Evolutionary conservation across 2,888 invertebrate genomes (phyloP).

Genomic region (Pyrochroa serraticornis): DNA sequence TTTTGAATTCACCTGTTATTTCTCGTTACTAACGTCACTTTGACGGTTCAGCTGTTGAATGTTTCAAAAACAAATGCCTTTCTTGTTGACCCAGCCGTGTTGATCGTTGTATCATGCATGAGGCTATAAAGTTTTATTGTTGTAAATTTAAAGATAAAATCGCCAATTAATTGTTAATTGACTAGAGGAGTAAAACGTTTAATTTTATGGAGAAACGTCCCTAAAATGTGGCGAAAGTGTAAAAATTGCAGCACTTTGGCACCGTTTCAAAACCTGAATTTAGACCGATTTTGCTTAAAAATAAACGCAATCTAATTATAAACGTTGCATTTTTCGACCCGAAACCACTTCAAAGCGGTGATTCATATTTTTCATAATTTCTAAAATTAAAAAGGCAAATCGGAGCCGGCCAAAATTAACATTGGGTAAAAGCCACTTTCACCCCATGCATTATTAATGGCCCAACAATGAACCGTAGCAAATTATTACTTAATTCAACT

Average conservation of each 20-base stretch:
- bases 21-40: too few relatives aligned
- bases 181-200: background rate
- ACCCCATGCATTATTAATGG: slow-evolving; percentile 1
- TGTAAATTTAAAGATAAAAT: background rate
- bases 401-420: too few relatives aligned
- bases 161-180: background rate
- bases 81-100: too few relatives aligned
- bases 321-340: slow-evolving; percentile 14
- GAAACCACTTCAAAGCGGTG: background rate
- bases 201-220: too few relatives aligned
- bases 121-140: too few relatives aligned
- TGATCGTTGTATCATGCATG: too few relatives aligned
- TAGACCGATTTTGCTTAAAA: slow-evolving; percentile 41
- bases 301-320: slow-evolving; percentile 28
- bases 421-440: background rate
- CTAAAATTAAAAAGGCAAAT: background rate
- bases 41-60: too few relatives aligned
- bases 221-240: background rate
- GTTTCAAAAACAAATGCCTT: too few relatives aligned
- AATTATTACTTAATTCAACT: too few relatives aligned
- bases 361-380: slow-evolving; percentile 6
- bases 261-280: slow-evolving; percentile 40
- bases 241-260: slow-evolving; percentile 45
- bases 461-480: background rate
- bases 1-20: too few relatives aligned